Base-by-base conservation (phyloP, 2,888 invertebrate species). In the Drosophila atripex region DNA sequence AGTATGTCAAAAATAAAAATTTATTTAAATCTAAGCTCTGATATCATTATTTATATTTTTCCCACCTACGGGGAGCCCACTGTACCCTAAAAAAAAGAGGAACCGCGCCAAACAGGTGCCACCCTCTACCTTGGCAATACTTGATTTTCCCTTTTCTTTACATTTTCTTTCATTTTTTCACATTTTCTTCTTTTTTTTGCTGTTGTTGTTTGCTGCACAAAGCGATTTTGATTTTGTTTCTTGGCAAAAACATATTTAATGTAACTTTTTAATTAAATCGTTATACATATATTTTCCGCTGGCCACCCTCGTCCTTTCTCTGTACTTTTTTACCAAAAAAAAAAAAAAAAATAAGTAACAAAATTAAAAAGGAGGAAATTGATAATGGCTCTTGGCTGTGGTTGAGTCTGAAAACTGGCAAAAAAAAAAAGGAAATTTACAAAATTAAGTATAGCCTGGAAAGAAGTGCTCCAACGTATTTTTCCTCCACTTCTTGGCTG, bases 241-340 rank as follows among this genome's bases (percentile, higher is more conserved):
- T 21, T 21, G 30, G 30, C 25, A 61, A 56, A 50, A 70, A 71
- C 72, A 72, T 79, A 83, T 85, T 82, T 85, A 73, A 76, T 82
- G 83, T 74, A 85, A 85, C 86, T 82, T 82, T 82, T 79, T 85
- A 82, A 82, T 82, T 82, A 82, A 85, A 85, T 82, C 86, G 73
- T 82, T 85, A 76, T 77, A 70, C 38, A 28, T 16, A 45, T 28
- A 25, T 35, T 68, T 56, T 68, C 57, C 35, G 35, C 35, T 35
- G 35, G 35, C 57, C n/a, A 11, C 51, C 55, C 39, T 58, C 25
- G 23, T 38, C 49, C 39, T 50, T 53, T 66, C 66, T 32, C 30
- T 18, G 23, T 50, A 16, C 18, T 18, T 50, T 61, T 21, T 12
- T 38, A 12, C 12, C 38, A 8, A n/a, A n/a, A 14, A 47, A 47